Evolutionary conservation across 2,797 vertebrate species (phyloP), one percentile per base, ranked within the genome.

Genomic region (Acanthiza pusilla): DNA sequence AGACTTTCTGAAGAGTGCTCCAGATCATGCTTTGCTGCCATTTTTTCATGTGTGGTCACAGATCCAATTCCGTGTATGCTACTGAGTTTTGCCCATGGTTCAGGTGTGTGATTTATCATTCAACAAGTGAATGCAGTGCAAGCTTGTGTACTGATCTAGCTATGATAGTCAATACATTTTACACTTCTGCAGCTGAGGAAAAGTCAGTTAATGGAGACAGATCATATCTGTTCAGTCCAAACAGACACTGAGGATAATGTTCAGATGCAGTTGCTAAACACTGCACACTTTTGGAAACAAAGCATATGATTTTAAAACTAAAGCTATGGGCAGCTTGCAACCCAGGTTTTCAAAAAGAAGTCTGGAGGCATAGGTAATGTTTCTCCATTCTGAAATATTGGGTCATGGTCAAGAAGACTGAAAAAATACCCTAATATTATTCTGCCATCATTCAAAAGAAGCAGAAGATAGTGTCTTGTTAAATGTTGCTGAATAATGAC

Each of bases 71-170:
- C 42, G 14, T 40, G 9, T 34, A 19, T 18, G 20, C 65, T 76
- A 48, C 48, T 0, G 4, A 53, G 21, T 22, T 78, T 68, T 48
- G 9, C 48, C 45, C 16, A 4, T 4, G 4, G 34, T 66, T 47
- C 50, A 83, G 50, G 42, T 19, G 11, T 17, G 42, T 2, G 2
- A 27, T 47, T 51, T 25, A 22, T 57, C 67, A 55, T 71, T 48
- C 78, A 27, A 7, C 32, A 62, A 58, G 30, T 48, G 72, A 51
- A 36, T 22, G 17, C 13, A 42, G 18, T 42, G 20, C 54, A 29
- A 0, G 0, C 20, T 57, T 4, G 1, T 21, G 13, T 58, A 45
- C 22, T 20, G 16, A 17, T 51, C 36, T 29, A 36, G 32, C 55
- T 65, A 5, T 1, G 2, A 12, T 2, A 5, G 40, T 54, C 60